phyloP scores from a whole-genome alignment of 2,113 vertebrate species.

The Ifrita kowaldi region DNA sequence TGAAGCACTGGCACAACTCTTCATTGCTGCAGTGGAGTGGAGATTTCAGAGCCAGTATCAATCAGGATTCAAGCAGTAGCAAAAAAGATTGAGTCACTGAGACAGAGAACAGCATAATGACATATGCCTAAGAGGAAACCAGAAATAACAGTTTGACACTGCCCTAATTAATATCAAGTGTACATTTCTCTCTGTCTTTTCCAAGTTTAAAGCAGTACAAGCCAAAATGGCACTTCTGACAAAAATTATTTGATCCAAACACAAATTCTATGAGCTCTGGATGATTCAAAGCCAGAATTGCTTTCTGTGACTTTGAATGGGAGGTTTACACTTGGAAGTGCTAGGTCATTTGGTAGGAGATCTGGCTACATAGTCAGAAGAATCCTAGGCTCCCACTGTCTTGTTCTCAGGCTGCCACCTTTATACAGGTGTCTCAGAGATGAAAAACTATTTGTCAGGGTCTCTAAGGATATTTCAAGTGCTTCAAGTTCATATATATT shows the following conservation, averaged over 20 bases:
- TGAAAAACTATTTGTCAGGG: neutral
- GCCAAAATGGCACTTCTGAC: neutral
- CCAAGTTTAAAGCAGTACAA: neutral
- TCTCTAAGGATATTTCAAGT: neutral
- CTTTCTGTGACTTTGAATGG: neutral
- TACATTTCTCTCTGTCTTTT: neutral
- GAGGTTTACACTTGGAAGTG: neutral
- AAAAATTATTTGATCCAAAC: neutral
- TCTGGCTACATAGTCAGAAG: neutral
- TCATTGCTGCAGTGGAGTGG: neutral
- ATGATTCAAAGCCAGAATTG: neutral
- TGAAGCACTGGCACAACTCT: neutral
- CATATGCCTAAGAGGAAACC: neutral
- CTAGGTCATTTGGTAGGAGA: neutral
- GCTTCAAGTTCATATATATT: neutral
- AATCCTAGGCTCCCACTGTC: neutral
- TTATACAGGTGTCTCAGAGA: neutral
- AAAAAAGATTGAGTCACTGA: neutral
- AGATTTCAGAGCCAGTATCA: neutral
- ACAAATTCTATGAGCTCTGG: neutral
- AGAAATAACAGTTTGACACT: neutral
- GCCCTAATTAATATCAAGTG: neutral
- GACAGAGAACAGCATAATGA: neutral
- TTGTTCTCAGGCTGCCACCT: neutral
- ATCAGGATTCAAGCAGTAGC: neutral